A percentile compares a stretch with the other conserved stretches of the same genome.
Conservation (phyloP, 2,888 invertebrate genomes). For the Caenorhabditis sinica region DNA sequence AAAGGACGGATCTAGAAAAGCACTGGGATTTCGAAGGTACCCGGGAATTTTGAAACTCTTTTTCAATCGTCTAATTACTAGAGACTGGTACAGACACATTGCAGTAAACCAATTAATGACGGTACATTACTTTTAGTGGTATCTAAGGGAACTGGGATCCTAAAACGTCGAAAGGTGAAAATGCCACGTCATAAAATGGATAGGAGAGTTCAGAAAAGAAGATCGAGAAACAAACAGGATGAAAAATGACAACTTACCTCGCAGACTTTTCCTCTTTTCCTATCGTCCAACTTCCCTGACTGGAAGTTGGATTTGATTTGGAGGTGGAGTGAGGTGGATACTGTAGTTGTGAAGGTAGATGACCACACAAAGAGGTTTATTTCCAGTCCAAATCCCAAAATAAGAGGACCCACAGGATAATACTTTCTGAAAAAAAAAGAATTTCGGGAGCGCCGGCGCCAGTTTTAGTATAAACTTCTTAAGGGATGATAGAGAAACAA, state of each 20-base stretch:
- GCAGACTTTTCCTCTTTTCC: constrained; percentile 30
- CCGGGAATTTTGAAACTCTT: too few species aligned
- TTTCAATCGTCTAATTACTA: too few species aligned
- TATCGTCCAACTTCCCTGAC: constrained; percentile 6
- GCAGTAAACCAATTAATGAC: too few species aligned
- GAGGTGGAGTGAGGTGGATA: not conserved
- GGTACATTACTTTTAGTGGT: too few species aligned
- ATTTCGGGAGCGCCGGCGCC: not conserved
- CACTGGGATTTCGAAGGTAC: too few species aligned
- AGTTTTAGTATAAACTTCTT: not conserved
- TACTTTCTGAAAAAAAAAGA: not conserved
- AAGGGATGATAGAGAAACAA: constrained; percentile 18
- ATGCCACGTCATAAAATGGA: too few species aligned
- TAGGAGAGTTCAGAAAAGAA: not conserved
- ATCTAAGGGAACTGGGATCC: too few species aligned
- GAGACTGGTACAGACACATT: too few species aligned
- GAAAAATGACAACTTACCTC: constrained; percentile 6
- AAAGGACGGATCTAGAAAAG: too few species aligned
- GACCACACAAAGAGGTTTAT: not conserved
- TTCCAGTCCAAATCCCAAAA: not conserved
- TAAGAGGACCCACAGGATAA: constrained; percentile 13
- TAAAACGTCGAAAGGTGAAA: too few species aligned
- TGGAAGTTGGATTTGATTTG: constrained; percentile 18
- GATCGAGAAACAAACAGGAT: not conserved
- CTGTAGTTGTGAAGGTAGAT: not conserved